Evolutionary conservation across 2,113 vertebrate genomes (phyloP), one percentile per base, ranked within the genome.

Genomic region (Erythrolamprus reginae): DNA sequence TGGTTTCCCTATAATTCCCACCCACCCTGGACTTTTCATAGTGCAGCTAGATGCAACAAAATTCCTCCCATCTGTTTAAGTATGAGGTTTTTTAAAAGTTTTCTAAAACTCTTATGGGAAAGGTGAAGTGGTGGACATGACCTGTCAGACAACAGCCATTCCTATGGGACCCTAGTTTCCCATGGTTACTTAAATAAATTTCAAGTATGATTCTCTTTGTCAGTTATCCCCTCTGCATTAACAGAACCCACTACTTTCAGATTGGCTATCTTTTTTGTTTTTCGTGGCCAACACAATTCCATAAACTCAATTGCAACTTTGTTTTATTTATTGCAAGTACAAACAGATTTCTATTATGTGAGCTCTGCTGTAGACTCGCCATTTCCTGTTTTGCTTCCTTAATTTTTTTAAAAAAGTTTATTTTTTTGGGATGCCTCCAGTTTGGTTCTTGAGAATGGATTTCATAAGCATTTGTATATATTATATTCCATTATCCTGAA

Each of bases 321-420:
- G 47, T 42, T 3, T 90, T 88, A 4, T 48, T 90, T 52, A 3
- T 82, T 90, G 70, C 90, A 65, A 89, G 89, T 87, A 24, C 1
- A 88, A 86, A 88, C 9, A 9, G 84, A 13, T 50, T 70, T 42
- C 38, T n/a, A 58, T 85, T 61, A 89, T 33, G 47, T 50, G 52
- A 82, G 55, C 61, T 65, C 2, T 53, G 28, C 89, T 88, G 85
- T 55, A 61, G 89, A 77, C 33, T 85, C 6, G 26, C 53, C 84
- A 51, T 5, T 70, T 23, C 70, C 92, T 87, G n/a, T 55, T 94
- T 92, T 93, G 85, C 85, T 82, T 87, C 65, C 85, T 82, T 6
- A 17, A 21, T 91, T 88, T 10, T 7, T 88, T 45, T 45, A 3
- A n/a, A n/a, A n/a, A n/a, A n/a, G 2, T 45, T 87, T 58, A 28